A percentile compares a stretch with the other conserved stretches of the same genome.
Conservation (phyloP, 2,113 vertebrate genomes). For the Chinchilla lanigera region DNA sequence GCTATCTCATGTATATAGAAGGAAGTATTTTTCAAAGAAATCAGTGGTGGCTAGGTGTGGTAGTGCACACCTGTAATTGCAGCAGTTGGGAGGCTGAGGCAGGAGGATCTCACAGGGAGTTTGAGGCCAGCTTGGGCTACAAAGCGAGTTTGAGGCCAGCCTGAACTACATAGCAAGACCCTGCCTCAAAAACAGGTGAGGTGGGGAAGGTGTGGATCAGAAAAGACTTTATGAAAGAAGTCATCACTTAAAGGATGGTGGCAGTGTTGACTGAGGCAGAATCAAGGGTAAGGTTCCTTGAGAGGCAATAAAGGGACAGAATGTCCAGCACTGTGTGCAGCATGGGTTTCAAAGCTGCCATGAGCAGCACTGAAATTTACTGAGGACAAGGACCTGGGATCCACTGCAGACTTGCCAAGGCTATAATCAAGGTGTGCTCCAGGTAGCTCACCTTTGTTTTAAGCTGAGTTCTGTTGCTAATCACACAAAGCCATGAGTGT, state of each 20-base stretch:
- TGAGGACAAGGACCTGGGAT: accelerated
- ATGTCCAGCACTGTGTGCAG: accelerated
- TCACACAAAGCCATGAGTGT: background rate
- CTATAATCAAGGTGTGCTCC: accelerated
- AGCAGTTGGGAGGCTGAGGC: background rate
- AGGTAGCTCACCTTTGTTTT: accelerated
- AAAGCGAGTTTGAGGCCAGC: background rate
- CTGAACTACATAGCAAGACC: background rate
- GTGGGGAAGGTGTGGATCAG: background rate
- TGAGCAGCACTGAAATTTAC: accelerated
- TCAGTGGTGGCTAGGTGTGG: too few relatives aligned
- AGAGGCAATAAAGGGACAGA: accelerated
- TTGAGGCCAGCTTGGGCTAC: background rate
- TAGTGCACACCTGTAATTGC: background rate
- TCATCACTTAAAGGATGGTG: too few relatives aligned
- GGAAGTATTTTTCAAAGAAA: background rate
- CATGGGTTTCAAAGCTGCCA: background rate
- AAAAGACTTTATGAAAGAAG: background rate
- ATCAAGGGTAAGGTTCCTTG: accelerated
- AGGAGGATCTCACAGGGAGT: background rate
- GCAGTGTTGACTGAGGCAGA: accelerated
- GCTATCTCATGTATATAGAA: too few relatives aligned
- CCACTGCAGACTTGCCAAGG: too few relatives aligned
- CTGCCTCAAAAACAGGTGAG: background rate
- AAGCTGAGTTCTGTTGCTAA: background rate